phyloP scores from a whole-genome alignment of 2,888 invertebrate species.

The Netelia virgata region DNA sequence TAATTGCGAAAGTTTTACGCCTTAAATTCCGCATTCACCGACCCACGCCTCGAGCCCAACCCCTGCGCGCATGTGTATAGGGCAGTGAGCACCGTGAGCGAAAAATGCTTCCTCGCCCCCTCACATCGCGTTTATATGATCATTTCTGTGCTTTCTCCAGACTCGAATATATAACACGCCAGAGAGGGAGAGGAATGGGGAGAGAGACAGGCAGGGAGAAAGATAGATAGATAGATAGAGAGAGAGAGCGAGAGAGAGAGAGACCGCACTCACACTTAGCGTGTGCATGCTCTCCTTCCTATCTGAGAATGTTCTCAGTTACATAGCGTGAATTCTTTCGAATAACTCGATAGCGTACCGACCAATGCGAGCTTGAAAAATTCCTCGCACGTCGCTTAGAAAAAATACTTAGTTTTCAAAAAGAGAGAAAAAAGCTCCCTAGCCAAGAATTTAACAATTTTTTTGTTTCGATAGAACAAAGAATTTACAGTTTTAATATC shows the following conservation, averaged over 20 bases:
- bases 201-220: background rate
- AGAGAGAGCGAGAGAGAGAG: background rate
- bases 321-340: constrained; percentile 23
- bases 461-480: too few species aligned
- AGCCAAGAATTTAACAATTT: too few species aligned
- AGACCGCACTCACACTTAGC: background rate
- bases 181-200: background rate
- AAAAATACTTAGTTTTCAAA: too few species aligned
- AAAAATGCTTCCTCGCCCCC: background rate
- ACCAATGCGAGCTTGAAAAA: background rate
- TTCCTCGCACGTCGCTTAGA: background rate
- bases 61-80: background rate
- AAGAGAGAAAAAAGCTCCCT: background rate
- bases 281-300: constrained; percentile 9
- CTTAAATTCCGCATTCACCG: constrained; percentile 79
- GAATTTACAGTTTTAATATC: too few species aligned
- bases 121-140: constrained; percentile 12
- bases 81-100: background rate
- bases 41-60: constrained; percentile 42
- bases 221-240: too few species aligned
- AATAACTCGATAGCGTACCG: background rate
- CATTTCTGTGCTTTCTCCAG: constrained; percentile 27
- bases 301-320: constrained; percentile 17
- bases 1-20: constrained; percentile 83
- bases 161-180: too few species aligned